Conservation (phyloP, 2,797 vertebrate species). For the Simalia tracyae region DNA sequence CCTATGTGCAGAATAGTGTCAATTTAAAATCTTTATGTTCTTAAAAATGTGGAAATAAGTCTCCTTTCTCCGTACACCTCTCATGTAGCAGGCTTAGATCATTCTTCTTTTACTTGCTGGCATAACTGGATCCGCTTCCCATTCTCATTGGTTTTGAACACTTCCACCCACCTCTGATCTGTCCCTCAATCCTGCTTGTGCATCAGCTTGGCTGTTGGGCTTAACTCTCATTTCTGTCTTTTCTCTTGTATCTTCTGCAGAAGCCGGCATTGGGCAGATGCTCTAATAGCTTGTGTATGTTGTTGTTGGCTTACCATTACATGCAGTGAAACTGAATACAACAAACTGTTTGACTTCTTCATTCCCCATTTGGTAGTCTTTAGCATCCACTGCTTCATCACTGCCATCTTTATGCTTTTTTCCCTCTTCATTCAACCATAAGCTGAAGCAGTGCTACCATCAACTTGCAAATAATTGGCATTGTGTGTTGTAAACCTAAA, state of each 20-base stretch:
- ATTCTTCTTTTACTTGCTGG: slow-evolving; percentile 67
- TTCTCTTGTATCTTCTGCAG: slow-evolving; percentile 64
- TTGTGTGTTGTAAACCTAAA: slow-evolving; percentile 34
- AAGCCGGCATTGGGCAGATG: slow-evolving; percentile 66
- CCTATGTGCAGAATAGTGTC: slow-evolving; percentile 62
- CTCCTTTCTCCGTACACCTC: slow-evolving; percentile 60
- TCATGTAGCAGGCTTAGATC: slow-evolving; percentile 65
- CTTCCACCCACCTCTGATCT: slow-evolving; percentile 67
- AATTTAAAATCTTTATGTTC: slow-evolving; percentile 71
- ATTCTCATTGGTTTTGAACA: slow-evolving; percentile 68
- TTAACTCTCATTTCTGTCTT: slow-evolving; percentile 72
- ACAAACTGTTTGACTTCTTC: slow-evolving; percentile 63
- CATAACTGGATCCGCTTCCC: slow-evolving; percentile 66
- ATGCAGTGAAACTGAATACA: slow-evolving; percentile 58
- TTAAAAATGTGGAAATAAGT: slow-evolving; percentile 65
- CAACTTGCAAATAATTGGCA: slow-evolving; percentile 48
- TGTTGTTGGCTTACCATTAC: slow-evolving; percentile 66
- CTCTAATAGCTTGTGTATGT: slow-evolving; percentile 64
- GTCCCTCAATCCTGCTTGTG: slow-evolving; percentile 64
- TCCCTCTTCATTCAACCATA: slow-evolving; percentile 49
- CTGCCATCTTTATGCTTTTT: slow-evolving; percentile 68
- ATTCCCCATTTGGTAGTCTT: slow-evolving; percentile 68
- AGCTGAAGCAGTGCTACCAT: slow-evolving; percentile 59
- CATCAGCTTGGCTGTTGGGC: slow-evolving; percentile 74
- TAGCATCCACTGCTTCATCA: slow-evolving; percentile 68